Conservation (phyloP, 2,113 vertebrate genomes). For the Thunnus thynnus region DNA sequence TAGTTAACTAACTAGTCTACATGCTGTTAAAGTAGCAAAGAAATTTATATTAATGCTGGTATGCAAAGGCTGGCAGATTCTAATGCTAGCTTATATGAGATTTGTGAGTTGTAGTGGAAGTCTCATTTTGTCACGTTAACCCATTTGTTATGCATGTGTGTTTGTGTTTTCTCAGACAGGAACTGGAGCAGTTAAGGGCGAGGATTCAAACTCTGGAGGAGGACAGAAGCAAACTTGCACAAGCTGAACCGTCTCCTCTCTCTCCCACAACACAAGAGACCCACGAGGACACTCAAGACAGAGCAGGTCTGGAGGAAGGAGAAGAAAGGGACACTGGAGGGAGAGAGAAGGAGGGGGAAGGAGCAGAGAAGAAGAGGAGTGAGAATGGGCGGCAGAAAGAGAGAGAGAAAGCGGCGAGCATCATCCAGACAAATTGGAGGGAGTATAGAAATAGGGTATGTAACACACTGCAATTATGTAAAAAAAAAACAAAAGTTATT, state of each 20-base stretch:
- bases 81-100: no score
- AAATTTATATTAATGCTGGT: no score
- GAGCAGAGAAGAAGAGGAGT: background rate
- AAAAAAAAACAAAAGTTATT: background rate
- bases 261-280: slow-evolving; percentile 10
- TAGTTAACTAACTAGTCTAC: no score
- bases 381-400: background rate
- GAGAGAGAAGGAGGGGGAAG: background rate
- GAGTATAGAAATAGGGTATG: slow-evolving; percentile 82
- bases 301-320: slow-evolving; percentile 20
- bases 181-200: slow-evolving; percentile 59
- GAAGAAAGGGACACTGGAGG: slow-evolving; percentile 12
- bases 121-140: no score
- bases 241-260: slow-evolving; percentile 7
- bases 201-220: slow-evolving; percentile 66
- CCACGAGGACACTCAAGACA: background rate
- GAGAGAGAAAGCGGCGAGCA: slow-evolving; percentile 79
- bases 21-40: no score
- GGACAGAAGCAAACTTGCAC: slow-evolving; percentile 23
- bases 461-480: slow-evolving; percentile 5
- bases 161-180: slow-evolving; percentile 64
- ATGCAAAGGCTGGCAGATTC: no score
- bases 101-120: no score
- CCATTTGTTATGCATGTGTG: background rate
- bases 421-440: slow-evolving; percentile 88